Conservation (phyloP, 2,888 invertebrate species). For the Tortrix viridana region DNA sequence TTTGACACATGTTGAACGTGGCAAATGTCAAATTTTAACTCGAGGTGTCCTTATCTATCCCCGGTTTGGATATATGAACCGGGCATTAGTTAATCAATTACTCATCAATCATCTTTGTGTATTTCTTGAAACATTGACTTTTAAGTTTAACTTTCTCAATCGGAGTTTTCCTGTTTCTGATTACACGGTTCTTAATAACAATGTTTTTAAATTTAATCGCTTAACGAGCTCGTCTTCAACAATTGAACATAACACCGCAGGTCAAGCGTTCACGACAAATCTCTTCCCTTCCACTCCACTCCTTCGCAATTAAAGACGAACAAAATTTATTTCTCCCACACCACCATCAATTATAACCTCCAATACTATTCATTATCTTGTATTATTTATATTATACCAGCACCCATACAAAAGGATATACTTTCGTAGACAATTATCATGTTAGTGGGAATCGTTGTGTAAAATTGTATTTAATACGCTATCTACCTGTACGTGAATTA, state of each 20-base stretch:
- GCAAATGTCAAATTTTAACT: no score
- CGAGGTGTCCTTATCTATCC: no score
- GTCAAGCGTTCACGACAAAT: constrained; percentile 24
- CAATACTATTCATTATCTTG: constrained; percentile 52
- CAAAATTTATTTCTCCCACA: constrained; percentile 40
- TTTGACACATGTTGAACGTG: no score
- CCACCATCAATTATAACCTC: constrained; percentile 55
- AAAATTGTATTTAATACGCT: constrained; percentile 15
- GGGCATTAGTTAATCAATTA: no score
- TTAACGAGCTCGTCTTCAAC: background rate
- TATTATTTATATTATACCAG: constrained; percentile 34
- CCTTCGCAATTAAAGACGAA: constrained; percentile 22
- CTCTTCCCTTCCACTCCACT: constrained; percentile 27
- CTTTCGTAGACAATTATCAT: constrained; percentile 29
- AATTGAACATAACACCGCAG: background rate
- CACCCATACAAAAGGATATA: constrained; percentile 26
- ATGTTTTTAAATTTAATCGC: background rate
- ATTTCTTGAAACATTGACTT: no score
- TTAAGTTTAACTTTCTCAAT: no score
- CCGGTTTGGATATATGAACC: no score
- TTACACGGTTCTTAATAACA: no score
- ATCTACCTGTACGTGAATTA: constrained; percentile 1
- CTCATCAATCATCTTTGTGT: no score
- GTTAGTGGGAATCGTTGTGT: constrained; percentile 28
- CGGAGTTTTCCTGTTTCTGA: no score